Conservation (phyloP, 1,140 invertebrate species). For the Bombyx mori region DNA sequence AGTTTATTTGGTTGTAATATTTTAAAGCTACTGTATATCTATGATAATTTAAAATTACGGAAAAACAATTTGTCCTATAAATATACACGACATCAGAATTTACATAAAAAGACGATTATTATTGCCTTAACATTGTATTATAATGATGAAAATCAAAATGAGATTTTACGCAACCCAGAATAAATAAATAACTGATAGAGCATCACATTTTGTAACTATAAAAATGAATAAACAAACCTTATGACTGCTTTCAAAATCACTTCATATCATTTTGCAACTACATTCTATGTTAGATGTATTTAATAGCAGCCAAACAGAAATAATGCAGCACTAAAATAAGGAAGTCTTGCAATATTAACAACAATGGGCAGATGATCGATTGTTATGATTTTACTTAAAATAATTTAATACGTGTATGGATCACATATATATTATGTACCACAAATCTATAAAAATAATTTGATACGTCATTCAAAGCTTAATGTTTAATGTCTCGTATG, state of each 20-base stretch:
- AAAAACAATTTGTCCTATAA: not conserved
- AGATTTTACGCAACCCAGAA: conserved; percentile 12
- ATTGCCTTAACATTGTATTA: conserved; percentile 4
- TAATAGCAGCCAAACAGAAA: no score
- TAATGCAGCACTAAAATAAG: no score
- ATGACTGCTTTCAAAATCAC: conserved; percentile 7
- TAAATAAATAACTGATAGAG: conserved; percentile 8
- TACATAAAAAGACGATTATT: conserved; percentile 9
- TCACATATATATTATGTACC: no score
- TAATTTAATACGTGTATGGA: no score
- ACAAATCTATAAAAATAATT: no score
- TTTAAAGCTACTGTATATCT: not conserved
- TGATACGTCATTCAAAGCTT: no score
- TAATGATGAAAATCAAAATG: conserved; percentile 8
- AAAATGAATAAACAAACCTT: conserved; percentile 9
- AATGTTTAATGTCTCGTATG: no score
- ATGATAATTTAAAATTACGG: conserved; percentile 3
- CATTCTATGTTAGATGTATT: conserved; percentile 2
- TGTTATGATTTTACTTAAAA: no score
- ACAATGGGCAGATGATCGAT: no score
- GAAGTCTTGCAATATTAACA: no score
- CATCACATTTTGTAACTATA: conserved; percentile 10
- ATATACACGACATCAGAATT: not conserved
- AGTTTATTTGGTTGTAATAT: not conserved
- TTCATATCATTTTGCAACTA: conserved; percentile 4